phyloP scores from a whole-genome alignment of 2,888 invertebrate species.

The Galeruca laticollis region DNA sequence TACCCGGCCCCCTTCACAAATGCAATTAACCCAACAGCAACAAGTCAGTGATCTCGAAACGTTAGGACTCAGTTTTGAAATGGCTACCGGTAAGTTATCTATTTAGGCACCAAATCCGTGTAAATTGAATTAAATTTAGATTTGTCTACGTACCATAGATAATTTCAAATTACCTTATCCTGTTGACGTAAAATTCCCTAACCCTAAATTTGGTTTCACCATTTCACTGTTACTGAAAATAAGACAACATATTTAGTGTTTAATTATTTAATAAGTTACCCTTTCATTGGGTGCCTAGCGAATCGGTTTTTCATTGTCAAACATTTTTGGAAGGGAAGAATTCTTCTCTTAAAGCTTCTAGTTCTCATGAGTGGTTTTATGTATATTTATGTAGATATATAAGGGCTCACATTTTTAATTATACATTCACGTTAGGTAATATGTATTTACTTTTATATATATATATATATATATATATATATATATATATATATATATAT shows the following conservation, averaged over 20 bases:
- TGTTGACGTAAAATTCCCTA: too few species aligned
- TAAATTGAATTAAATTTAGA: background rate
- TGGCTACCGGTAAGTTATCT: conserved; percentile 72
- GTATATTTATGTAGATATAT: conserved; percentile 2
- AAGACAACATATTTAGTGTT: background rate
- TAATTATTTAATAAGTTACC: background rate
- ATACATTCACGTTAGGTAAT: background rate
- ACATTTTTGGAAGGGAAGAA: conserved; percentile 25
- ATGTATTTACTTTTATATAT: background rate
- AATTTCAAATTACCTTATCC: too few species aligned
- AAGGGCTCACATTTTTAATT: conserved; percentile 16
- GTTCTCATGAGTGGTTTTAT: background rate
- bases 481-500: too few species aligned
- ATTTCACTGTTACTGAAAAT: too few species aligned
- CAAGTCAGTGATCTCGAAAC: conserved; percentile 76
- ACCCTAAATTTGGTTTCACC: background rate
- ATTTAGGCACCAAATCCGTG: background rate
- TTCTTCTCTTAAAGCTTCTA: background rate
- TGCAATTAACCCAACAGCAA: conserved; percentile 63
- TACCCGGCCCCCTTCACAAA: conserved; percentile 44
- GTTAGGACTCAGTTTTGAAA: conserved; percentile 77
- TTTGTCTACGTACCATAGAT: too few species aligned
- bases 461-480: too few species aligned
- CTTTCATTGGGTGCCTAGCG: conserved; percentile 11
- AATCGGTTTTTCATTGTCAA: conserved; percentile 15